Evolutionary conservation across 2,888 invertebrate species (phyloP).

Genomic region (Onthophagus sagittarius): DNA sequence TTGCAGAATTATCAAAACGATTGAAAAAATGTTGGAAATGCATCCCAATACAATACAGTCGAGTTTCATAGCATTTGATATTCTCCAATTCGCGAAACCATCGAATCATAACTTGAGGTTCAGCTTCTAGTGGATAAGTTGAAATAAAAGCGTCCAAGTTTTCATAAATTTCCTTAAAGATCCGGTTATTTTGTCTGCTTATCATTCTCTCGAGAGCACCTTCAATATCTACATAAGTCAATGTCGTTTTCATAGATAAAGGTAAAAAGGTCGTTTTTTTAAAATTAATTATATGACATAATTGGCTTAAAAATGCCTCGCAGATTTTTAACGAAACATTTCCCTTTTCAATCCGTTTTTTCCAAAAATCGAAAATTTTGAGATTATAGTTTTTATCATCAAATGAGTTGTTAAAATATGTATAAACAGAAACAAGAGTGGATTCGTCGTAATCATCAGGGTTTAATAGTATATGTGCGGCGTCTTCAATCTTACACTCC

Average conservation of each 20-base stretch:
- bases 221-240: not conserved
- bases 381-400: too few species aligned
- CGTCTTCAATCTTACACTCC: not conserved
- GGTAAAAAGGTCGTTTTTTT: too few species aligned
- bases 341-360: too few species aligned
- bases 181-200: not conserved
- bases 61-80: not conserved
- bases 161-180: not conserved
- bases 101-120: not conserved
- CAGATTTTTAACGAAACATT: too few species aligned
- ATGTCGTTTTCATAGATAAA: not conserved
- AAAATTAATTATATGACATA: too few species aligned
- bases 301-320: too few species aligned
- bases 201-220: not conserved
- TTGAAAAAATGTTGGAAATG: not conserved
- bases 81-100: not conserved
- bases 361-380: too few species aligned
- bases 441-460: not conserved
- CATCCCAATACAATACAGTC: not conserved
- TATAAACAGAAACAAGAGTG: not conserved
- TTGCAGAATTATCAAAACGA: not conserved
- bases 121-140: not conserved
- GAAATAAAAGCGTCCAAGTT: not conserved
- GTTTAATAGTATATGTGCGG: not conserved
- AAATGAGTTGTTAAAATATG: not conserved